Base-by-base conservation (phyloP, 2,113 vertebrate species). In the Steatornis caripensis region DNA sequence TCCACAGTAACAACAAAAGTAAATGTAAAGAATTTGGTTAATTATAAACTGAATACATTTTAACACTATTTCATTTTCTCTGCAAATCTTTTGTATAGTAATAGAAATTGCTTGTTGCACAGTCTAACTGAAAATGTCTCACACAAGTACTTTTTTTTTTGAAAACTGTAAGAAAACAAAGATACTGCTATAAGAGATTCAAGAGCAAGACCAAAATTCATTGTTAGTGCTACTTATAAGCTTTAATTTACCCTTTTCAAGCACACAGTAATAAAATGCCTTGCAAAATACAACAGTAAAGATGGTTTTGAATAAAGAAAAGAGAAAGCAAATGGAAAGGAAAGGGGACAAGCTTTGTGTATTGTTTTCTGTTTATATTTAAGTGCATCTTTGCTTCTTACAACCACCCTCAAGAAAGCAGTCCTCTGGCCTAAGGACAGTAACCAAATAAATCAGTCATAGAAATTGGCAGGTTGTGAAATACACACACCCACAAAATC, bases 11-110 rank as follows among this genome's bases (percentile, higher is more conserved):
- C 72, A 34, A 36, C 30, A 64, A 74, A 61, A 65, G 54, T 34
- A 39, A 88, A 68, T n/a, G 11, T 32, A 82, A 96, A 89, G 32
- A 69, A 62, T 90, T 81, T 95, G 78, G 60, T 79, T 95, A 93
- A 96, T 86, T 86, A 83, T 61, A 86, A 93, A 90, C 19, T 51
- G 55, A 95, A 76, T 45, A 61, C 36, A 71, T 69, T 93, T 81
- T 60, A 86, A 93, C 34, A 48, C 26, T 82, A 39, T 54, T 90
- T 91, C 46, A 53, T 62, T 86, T 96, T 51, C 64, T 90, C 36
- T 46, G 46, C 1, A 0, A 39, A 45, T 54, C 46, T 80, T 69
- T 48, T 37, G 43, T 58, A 62, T 6, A 62, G 75, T 69, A 93
- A 81, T 39, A 94, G 61, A 46, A 60, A 85, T 62, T 19, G 39